These are phyloP conservation scores for Sebastolobus alascanus DNA, from an alignment of 2,797 vertebrate genomes.

Conservation along the genomic window DNA sequence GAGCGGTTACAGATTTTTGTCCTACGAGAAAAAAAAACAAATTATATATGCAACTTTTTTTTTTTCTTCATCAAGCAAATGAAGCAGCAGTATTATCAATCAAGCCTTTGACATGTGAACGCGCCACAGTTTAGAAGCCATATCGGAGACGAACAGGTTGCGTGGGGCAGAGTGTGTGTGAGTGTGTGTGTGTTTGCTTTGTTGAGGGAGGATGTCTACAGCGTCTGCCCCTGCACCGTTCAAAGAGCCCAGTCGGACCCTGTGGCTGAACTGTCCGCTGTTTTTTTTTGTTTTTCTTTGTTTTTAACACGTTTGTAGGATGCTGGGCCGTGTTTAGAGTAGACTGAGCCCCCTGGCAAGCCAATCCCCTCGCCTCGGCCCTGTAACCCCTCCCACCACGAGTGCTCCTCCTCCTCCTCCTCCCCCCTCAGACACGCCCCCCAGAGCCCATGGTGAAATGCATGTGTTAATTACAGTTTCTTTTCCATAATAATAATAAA, in stretches of 20 bases:
- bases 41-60: constrained; percentile 60
- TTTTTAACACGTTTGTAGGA: constrained; percentile 61
- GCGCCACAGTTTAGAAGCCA: constrained; percentile 77
- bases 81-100: constrained; percentile 78
- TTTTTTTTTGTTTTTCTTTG: constrained; percentile 46
- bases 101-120: constrained; percentile 58
- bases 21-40: constrained; percentile 24
- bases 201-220: constrained; percentile 5
- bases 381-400: constrained; percentile 11
- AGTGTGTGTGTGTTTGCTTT: not conserved
- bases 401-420: constrained; percentile 45
- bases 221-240: constrained; percentile 47
- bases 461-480: constrained; percentile 94
- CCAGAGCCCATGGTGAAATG: constrained; percentile 90
- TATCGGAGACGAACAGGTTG: constrained; percentile 64
- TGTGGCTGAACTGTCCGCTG: constrained; percentile 57
- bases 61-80: constrained; percentile 42
- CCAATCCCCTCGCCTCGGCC: constrained; percentile 36
- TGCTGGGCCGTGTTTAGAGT: constrained; percentile 62
- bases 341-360: constrained; percentile 61
- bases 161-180: constrained; percentile 23
- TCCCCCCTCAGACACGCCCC: constrained; percentile 71
- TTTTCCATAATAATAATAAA: constrained; percentile 92
- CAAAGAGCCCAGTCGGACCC: constrained; percentile 54
- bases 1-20: constrained; percentile 46